Percentiles rank a stretch among this genome's conserved stretches.
These are phyloP conservation scores for Bubo scandiacus DNA, from an alignment of 2,113 vertebrate species.

Conservation along the genomic window DNA sequence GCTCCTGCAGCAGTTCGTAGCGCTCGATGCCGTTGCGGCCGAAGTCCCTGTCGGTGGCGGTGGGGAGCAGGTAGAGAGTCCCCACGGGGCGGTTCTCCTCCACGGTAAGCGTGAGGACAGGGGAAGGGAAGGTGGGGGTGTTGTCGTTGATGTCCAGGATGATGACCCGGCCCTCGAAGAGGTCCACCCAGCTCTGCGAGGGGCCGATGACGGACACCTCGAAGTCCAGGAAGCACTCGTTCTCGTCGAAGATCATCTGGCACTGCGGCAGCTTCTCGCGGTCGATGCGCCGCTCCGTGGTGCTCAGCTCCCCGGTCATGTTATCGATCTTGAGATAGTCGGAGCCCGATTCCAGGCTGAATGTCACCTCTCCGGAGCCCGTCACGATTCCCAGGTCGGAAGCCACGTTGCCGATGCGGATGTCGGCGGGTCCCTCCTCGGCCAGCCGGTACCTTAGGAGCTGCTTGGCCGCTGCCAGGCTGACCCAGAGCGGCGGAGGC, in stretches of 20 bases:
- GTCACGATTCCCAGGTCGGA: constrained; percentile 92
- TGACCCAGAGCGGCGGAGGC: constrained; percentile 81
- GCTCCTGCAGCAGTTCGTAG: constrained; percentile 95
- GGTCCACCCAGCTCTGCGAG: constrained; percentile 97
- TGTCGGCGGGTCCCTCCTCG: constrained; percentile 94
- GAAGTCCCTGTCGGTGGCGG: constrained; percentile 96
- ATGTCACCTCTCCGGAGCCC: constrained; percentile 94
- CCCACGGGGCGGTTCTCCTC: constrained; percentile 98
- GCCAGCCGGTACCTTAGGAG: constrained; percentile 93
- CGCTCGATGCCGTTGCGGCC: constrained; percentile 96
- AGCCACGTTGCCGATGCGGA: constrained; percentile 95
- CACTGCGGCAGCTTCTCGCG: constrained; percentile 98
- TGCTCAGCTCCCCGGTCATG: constrained; percentile 96
- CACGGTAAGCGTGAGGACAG: constrained; percentile 95
- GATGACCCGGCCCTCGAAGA: constrained; percentile 96
- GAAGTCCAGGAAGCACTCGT: constrained; percentile 98
- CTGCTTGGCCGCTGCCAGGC: constrained; percentile 91
- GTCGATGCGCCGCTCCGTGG: constrained; percentile 95
- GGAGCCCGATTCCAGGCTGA: constrained; percentile 95
- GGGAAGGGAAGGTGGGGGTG: constrained; percentile 96
- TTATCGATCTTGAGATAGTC: constrained; percentile 99
- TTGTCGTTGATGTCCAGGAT: constrained; percentile 98
- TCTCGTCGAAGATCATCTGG: constrained; percentile 99
- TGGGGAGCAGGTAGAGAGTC: constrained; percentile 94
- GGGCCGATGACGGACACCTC: constrained; percentile 98